A percentile compares a stretch with the other conserved stretches of the same genome.
Conservation (phyloP, 2,888 invertebrate species). For the Opisthograptis luteolata region DNA sequence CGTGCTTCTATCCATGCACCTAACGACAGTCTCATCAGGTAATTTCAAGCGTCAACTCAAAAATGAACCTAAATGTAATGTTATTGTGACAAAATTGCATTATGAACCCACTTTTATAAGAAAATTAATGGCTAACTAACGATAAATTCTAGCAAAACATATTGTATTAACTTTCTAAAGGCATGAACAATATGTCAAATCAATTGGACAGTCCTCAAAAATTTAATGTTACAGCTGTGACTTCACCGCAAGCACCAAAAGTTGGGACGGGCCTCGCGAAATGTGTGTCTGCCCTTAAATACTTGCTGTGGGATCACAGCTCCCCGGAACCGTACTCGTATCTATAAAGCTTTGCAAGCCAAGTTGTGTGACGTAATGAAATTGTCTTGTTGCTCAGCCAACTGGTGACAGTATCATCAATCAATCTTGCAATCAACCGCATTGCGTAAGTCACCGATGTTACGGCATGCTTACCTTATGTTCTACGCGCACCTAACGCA, state of each 20-base stretch:
- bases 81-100: conserved; percentile 50
- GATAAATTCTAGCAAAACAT: conserved; percentile 32
- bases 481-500: conserved; percentile 73
- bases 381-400: conserved; percentile 89
- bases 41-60: conserved; percentile 25
- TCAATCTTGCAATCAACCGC: conserved; percentile 96
- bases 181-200: conserved; percentile 48
- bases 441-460: conserved; percentile 92
- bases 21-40: conserved; percentile 89
- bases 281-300: neutral
- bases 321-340: conserved; percentile 36
- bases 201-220: conserved; percentile 29
- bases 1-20: conserved; percentile 87
- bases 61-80: conserved; percentile 29
- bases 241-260: conserved; percentile 39
- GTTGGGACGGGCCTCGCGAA: neutral
- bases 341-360: conserved; percentile 69
- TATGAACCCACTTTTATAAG: conserved; percentile 44
- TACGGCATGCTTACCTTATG: conserved; percentile 66
- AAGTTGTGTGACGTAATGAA: conserved; percentile 79
- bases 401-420: conserved; percentile 96
- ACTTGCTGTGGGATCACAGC: conserved; percentile 40
- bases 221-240: conserved; percentile 33
- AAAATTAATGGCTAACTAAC: conserved; percentile 48
- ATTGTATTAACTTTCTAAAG: conserved; percentile 46